These are phyloP conservation scores for Julus scanicus DNA, from an alignment of 2,888 invertebrate species.

Conservation along the genomic window DNA sequence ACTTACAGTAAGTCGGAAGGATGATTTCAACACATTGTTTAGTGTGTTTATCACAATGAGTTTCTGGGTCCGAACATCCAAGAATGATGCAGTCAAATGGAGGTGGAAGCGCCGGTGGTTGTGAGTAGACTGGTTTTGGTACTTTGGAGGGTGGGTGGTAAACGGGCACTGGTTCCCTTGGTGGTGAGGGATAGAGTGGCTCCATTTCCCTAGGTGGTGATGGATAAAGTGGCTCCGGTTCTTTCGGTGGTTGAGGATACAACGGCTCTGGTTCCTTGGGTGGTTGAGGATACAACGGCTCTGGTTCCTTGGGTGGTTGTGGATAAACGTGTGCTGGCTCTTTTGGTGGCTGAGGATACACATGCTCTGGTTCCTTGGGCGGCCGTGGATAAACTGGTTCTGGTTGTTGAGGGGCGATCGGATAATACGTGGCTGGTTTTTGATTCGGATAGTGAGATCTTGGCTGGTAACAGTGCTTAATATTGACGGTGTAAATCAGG, in stretches of 20 bases:
- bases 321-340: neutral
- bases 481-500: constrained; percentile 4
- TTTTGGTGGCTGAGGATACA: neutral
- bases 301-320: neutral
- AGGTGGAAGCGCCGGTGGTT: neutral
- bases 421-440: neutral
- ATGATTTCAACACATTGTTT: neutral
- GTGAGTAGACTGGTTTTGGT: neutral
- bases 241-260: neutral
- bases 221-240: neutral
- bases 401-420: neutral
- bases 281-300: neutral
- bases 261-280: neutral
- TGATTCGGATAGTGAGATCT: neutral
- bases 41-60: neutral
- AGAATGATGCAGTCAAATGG: neutral
- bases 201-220: neutral
- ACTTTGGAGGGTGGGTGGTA: neutral
- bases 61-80: neutral
- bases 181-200: neutral
- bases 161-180: neutral
- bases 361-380: neutral
- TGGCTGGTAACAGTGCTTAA: constrained; percentile 22
- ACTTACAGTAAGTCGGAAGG: neutral
- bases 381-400: neutral